phyloP scores from a whole-genome alignment of 2,113 vertebrate genomes.

The Cyanistes caeruleus region DNA sequence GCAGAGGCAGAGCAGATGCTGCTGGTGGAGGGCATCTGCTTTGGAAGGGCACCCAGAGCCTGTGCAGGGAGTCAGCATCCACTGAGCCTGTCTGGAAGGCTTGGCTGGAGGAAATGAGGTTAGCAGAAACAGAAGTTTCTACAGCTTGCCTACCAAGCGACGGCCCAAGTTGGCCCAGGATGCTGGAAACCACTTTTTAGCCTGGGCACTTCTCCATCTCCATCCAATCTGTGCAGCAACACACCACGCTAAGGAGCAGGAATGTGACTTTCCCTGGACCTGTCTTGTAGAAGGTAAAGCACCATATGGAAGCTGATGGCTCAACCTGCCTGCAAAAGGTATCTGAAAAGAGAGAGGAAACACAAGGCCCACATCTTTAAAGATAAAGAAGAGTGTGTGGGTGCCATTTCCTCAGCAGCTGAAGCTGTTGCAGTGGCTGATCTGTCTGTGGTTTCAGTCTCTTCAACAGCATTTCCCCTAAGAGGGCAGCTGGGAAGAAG shows the following conservation, averaged over 20 bases:
- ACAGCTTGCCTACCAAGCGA: background rate
- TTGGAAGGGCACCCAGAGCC: slow-evolving; percentile 2
- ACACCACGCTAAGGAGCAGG: background rate
- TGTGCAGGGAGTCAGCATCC: background rate
- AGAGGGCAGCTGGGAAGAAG: background rate
- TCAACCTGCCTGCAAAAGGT: background rate
- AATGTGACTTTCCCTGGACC: background rate
- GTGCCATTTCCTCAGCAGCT: background rate
- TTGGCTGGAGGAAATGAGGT: slow-evolving; percentile 16
- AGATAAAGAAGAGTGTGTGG: background rate
- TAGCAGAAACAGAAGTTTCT: slow-evolving; percentile 39
- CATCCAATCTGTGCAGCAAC: slow-evolving; percentile 37
- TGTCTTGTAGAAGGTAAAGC: slow-evolving; percentile 8
- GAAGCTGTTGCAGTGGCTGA: background rate
- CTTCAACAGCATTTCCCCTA: background rate
- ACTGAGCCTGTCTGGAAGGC: background rate
- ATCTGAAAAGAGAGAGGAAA: background rate
- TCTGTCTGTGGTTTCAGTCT: background rate
- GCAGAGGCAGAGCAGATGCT: slow-evolving; percentile 9
- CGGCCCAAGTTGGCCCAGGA: background rate
- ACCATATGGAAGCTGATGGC: background rate
- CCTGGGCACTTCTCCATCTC: slow-evolving; percentile 34
- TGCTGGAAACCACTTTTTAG: slow-evolving; percentile 15
- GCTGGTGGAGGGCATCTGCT: background rate
- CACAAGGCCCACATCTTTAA: background rate